Evolutionary conservation across 2,113 vertebrate species (phyloP), one percentile per base, ranked within the genome.

Genomic region (Rhea americana): DNA sequence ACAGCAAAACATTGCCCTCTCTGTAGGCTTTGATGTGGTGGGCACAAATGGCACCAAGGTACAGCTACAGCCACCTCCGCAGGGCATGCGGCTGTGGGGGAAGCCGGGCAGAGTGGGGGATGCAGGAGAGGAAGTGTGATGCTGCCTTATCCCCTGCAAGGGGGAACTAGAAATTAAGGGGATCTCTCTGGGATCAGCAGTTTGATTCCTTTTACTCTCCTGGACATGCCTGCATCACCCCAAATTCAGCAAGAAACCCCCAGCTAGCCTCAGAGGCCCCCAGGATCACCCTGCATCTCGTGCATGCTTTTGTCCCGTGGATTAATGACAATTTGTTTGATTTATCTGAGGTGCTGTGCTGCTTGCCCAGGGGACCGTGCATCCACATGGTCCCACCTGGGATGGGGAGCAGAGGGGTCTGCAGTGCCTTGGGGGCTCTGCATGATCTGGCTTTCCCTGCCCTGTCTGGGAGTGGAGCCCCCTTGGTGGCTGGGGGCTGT

Each of bases 401-500:
- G 30, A 16, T 58, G 56, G 30, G 45, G 56, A 58, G 32, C 56
- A 58, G 56, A 58, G 30, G 56, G 55, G 56, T 15, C 18, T 30
- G 32, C 28, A 30, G 56, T 32, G 56, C 56, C 15, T 71, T 7
- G 11, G 26, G 13, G 18, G 19, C 6, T 73, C 71, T 35, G n/a
- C 19, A 11, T 13, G 26, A 30, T 13, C 19, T 30, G 26, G 37
- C 50, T 7, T 22, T 26, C 28, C 10, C 19, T 39, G 25, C 51
- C 20, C 19, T 17, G 19, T 26, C 28, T 30, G 13, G 37, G 37
- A 10, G 11, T 6, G 48, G 24, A 25, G 35, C 56, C 35, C 35
- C 22, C 8, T 63, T 15, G 37, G 61, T 12, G 98, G 97, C 97
- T 96, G 95, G 65, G 85, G 96, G 50, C 95, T 93, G 85, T 97